Evolutionary conservation across 2,113 vertebrate genomes (phyloP), one percentile per base, ranked within the genome.

Genomic region (Etia nguti): DNA sequence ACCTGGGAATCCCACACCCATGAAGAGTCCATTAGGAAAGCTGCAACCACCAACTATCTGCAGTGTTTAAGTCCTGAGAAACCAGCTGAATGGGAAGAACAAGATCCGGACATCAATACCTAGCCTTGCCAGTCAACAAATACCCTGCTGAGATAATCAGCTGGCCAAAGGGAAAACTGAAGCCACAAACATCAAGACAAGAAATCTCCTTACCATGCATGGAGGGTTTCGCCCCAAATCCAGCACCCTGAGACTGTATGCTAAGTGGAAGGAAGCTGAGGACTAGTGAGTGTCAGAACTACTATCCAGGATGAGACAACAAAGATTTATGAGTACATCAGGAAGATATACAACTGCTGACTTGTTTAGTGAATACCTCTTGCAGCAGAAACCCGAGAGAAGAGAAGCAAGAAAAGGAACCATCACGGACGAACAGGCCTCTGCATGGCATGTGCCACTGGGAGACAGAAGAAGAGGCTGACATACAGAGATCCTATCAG

Each of bases 271-370:
- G 0, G 0, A 57, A 57, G 55, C 15, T 13, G 5, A 8, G 55
- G 6, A 57, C 24, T 26, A 57, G 55, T 57, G 6, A 57, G 55
- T 1, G 24, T 57, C 24, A 57, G 12, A 57, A 57, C 24, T 26
- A 26, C 55, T 57, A 26, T 57, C 55, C 55, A 57, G 24, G 22
- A 56, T 56, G 55, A 56, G 22, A 26, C 55, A 24, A 56, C 54
- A 24, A 56, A 26, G 55, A 24, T 0, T n/a, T n/a, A n/a, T n/a
- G 36, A 36, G 36, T 36, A 36, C 36, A 36, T 36, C 7, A 9
- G 36, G 8, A 36, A 36, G 36, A 36, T 36, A 9, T 8, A 36
- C 36, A 36, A 36, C 8, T 36, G 36, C 8, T 36, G 8, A 36
- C 2, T 8, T 36, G 36, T 13, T 26, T 26, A 26, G 55, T 26